Evolutionary conservation across 1,140 invertebrate species (phyloP).

Genomic region (Aleiodes sp.): DNA sequence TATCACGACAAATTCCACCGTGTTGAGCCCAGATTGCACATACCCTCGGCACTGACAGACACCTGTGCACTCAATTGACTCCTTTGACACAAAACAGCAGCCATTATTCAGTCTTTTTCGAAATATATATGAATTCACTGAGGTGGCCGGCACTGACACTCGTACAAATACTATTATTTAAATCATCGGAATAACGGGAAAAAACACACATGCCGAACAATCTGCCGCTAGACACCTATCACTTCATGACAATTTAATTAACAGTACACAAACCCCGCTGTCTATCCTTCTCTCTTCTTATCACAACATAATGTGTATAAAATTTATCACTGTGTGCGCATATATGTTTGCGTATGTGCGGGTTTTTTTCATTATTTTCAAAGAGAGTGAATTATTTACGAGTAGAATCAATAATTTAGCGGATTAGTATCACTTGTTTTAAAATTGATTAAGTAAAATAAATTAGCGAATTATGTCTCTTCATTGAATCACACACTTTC

Average conservation of each 20-base stretch:
- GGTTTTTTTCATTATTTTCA: no score
- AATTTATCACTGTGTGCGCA: no score
- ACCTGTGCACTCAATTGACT: conserved; percentile 33
- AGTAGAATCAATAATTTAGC: not conserved
- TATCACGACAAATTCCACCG: conserved; percentile 31
- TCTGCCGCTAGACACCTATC: no score
- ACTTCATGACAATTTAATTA: not conserved
- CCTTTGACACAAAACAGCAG: conserved; percentile 23
- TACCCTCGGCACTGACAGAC: conserved; percentile 18
- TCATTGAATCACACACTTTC: conserved; percentile 27
- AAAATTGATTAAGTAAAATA: not conserved
- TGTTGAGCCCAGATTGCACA: conserved; percentile 18
- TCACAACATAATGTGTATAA: no score
- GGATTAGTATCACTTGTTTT: no score
- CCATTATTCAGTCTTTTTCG: conserved; percentile 25
- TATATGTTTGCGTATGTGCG: no score
- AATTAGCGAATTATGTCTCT: not conserved
- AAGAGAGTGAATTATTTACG: no score
- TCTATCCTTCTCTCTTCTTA: not conserved
- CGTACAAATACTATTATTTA: not conserved
- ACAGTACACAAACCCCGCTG: not conserved
- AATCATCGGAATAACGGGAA: not conserved
- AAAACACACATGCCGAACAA: not conserved
- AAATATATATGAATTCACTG: not conserved
- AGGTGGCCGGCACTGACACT: no score